These are phyloP conservation scores for Charadrius vociferus DNA, from an alignment of 2,113 vertebrate genomes.

Conservation along the genomic window DNA sequence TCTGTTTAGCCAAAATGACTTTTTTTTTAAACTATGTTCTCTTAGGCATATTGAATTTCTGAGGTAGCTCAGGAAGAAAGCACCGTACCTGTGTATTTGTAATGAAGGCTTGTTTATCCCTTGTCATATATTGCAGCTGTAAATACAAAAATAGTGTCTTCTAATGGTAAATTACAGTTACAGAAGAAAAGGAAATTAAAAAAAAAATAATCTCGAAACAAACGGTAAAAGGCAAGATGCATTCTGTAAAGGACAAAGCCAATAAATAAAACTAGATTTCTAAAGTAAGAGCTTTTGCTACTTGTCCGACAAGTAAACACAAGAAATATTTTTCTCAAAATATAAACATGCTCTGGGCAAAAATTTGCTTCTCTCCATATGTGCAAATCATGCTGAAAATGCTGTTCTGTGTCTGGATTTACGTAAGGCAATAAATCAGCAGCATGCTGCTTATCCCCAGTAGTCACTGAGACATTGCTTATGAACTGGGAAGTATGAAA, in stretches of 20 bases:
- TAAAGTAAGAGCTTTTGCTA: not conserved
- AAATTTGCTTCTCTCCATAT: not conserved
- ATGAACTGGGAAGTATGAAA: not conserved
- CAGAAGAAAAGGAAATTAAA: not conserved
- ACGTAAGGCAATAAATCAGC: not conserved
- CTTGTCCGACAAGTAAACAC: not conserved
- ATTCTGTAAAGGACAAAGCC: not conserved
- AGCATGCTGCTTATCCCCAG: not conserved
- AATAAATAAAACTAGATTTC: not conserved
- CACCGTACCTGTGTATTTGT: not conserved
- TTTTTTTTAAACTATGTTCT: not conserved
- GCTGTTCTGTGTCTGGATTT: not conserved
- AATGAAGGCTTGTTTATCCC: not conserved
- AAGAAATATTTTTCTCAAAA: not conserved
- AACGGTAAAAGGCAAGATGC: not conserved
- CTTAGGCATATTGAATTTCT: not conserved
- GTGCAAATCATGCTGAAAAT: not conserved
- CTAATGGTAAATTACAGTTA: not conserved
- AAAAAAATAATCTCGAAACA: not conserved
- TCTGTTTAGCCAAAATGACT: not conserved
- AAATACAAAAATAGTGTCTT: not conserved
- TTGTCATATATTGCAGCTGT: not conserved
- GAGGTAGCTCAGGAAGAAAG: not conserved
- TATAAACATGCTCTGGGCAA: not conserved
- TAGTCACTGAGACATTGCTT: not conserved